Percentiles rank a stretch among this genome's conserved stretches.
These are phyloP conservation scores for Luscinia megarhynchos DNA, from an alignment of 2,797 vertebrate species.

Conservation along the genomic window DNA sequence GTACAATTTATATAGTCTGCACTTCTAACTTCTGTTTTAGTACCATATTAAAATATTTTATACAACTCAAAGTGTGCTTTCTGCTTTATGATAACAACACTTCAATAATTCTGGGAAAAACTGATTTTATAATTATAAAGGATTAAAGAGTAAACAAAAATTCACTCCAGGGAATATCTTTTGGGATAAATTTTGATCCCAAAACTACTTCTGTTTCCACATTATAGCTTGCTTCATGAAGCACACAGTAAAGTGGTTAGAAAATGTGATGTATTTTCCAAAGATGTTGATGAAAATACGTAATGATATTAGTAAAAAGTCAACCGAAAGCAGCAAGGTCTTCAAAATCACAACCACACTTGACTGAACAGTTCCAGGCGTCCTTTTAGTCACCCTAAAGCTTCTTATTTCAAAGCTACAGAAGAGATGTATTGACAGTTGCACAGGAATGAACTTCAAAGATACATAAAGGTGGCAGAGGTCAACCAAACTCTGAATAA, in stretches of 20 bases:
- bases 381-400: conserved; percentile 48
- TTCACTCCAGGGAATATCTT: neutral
- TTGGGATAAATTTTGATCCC: neutral
- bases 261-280: neutral
- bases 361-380: neutral
- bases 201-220: neutral
- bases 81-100: neutral
- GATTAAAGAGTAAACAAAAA: neutral
- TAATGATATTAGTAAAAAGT: neutral
- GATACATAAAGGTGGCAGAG: conserved; percentile 22
- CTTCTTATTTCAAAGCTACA: conserved; percentile 15
- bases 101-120: neutral
- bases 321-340: neutral
- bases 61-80: neutral
- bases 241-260: neutral
- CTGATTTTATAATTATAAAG: neutral
- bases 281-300: neutral
- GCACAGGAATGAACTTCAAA: conserved; percentile 63
- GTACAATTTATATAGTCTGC: neutral
- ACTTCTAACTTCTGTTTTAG: neutral
- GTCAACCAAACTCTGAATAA: conserved; percentile 59
- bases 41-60: neutral
- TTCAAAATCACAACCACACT: conserved; percentile 1
- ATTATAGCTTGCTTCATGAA: neutral
- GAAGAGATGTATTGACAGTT: conserved; percentile 47